Base-by-base conservation (phyloP, 2,888 invertebrate species). In the Tenthredo notha region DNA sequence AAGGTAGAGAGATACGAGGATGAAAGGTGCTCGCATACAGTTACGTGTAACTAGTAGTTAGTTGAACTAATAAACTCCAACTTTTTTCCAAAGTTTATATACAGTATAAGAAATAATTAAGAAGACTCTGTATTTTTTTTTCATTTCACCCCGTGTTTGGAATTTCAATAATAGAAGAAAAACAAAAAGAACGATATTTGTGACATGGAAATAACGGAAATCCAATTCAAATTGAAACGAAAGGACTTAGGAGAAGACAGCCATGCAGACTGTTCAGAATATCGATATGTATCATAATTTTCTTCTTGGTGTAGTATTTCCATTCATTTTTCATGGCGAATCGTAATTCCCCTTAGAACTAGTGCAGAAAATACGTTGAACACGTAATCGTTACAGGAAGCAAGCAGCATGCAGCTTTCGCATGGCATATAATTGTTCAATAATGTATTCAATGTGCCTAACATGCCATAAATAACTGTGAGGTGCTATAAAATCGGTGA, bases 361-460 rank as follows among this genome's bases (percentile, higher is more conserved):
- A 67, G 33, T 15, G 12, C 33, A 33, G 33, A 3, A 67, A 33
- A 29, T 29, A 67, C 7, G n/a, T 33, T 15, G 6, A 18, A 61
- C 25, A 61, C 21, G 21, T 33, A 33, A 18, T 67, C 29, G 33
- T 50, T n/a, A 61, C 80, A 84, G 47, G 9, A 84, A 84, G 84
- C 84, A 67, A 65, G 84, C 84, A 74, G 12, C 85, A 84, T 85
- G 84, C 84, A 84, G 67, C 84, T 85, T 12, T 70, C 37, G 84
- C 83, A 84, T 84, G 29, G 84, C 84, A 84, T 43, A 40, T 12
- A 7, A 58, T n/a, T 9, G 77, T 54, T 82, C n/a, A 18, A 33
- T 65, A 9, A 43, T 74, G 43, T 43, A 12, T 74, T 3, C n/a
- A 43, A 25, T n/a, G 54, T 61, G 80, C 61, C 47, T 82, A 37